These are phyloP conservation scores for Phylloscopus trochilus DNA, from an alignment of 2,113 vertebrate genomes.

Conservation along the genomic window DNA sequence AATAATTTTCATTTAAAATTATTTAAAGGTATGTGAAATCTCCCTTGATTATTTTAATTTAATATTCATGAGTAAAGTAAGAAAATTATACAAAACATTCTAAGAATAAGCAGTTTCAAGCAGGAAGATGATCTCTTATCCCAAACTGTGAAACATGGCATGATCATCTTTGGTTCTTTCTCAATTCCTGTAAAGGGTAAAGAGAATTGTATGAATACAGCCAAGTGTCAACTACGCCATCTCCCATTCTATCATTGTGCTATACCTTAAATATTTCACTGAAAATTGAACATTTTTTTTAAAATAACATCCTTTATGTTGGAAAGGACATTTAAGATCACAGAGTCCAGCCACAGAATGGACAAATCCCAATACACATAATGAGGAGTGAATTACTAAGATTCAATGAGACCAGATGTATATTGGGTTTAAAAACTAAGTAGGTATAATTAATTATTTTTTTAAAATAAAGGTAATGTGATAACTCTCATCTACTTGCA, in stretches of 20 bases:
- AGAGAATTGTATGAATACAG: neutral
- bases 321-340: neutral
- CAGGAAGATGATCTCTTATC: neutral
- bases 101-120: neutral
- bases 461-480: neutral
- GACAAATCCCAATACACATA: fast-evolving
- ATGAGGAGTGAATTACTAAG: neutral
- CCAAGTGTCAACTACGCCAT: neutral
- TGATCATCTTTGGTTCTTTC: neutral
- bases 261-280: neutral
- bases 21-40: neutral
- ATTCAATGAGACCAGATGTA: neutral
- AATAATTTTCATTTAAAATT: neutral
- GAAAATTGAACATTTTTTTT: neutral
- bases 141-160: neutral
- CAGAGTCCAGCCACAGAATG: neutral
- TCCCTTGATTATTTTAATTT: neutral
- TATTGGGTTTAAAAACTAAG: neutral
- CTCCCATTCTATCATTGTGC: neutral
- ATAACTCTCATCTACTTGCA: neutral
- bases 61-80: neutral
- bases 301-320: neutral
- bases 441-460: neutral
- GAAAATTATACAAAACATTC: neutral
- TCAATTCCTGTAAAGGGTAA: neutral